Evolutionary conservation across 2,888 invertebrate genomes (phyloP).

Genomic region (Rapana venosa): DNA sequence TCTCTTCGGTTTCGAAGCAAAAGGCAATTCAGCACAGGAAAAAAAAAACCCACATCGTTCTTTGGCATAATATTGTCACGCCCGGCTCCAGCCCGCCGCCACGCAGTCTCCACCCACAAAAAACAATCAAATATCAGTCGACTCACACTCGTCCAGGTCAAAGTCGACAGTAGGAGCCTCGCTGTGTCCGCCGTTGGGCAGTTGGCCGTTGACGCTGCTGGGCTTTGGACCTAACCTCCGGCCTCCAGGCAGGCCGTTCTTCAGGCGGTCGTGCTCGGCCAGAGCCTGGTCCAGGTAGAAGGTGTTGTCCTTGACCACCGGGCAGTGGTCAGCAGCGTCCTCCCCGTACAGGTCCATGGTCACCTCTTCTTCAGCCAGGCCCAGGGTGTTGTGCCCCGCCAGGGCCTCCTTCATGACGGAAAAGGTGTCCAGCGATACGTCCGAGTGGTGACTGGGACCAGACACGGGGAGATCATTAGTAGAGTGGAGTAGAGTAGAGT

Average conservation of each 20-base stretch:
- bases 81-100: too few species aligned
- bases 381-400: neutral
- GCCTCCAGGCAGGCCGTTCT: neutral
- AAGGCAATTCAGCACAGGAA: too few species aligned
- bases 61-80: too few species aligned
- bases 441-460: slow-evolving; percentile 32
- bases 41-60: too few species aligned
- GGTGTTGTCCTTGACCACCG: neutral
- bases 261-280: slow-evolving; percentile 11
- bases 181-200: neutral
- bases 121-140: slow-evolving; percentile 1
- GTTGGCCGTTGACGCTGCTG: neutral
- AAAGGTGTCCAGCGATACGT: slow-evolving; percentile 43
- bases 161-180: neutral
- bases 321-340: neutral
- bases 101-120: too few species aligned
- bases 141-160: neutral
- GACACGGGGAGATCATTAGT: too few species aligned
- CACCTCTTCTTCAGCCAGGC: slow-evolving; percentile 44
- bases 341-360: slow-evolving; percentile 42
- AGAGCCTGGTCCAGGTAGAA: slow-evolving; percentile 22
- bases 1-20: too few species aligned
- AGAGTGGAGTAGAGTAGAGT: too few species aligned
- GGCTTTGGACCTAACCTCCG: neutral
- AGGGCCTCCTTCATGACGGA: neutral